Evolutionary conservation across 2,797 vertebrate genomes (phyloP).

Genomic region (Tadarida brasiliensis): DNA sequence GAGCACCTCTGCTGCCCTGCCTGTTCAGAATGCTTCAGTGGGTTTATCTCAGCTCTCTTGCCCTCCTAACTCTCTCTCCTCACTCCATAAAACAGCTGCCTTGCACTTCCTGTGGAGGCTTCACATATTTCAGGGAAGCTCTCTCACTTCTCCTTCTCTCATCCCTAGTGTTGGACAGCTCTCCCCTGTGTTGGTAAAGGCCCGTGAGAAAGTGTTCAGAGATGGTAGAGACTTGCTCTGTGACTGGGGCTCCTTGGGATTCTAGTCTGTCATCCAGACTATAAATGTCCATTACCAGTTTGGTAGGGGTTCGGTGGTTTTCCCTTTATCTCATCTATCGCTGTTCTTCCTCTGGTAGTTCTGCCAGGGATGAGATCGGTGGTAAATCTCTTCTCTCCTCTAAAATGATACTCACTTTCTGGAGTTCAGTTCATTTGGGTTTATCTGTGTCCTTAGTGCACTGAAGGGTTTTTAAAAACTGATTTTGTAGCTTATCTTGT

Average conservation of each 20-base stretch:
- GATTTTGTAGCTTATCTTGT: not conserved
- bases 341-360: not conserved
- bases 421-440: not conserved
- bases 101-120: not conserved
- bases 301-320: not conserved
- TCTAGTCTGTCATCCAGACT: not conserved
- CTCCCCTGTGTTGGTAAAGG: not conserved
- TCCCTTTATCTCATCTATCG: not conserved
- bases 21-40: not conserved
- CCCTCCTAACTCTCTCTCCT: not conserved
- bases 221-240: not conserved
- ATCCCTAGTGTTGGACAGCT: not conserved
- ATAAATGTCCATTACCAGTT: not conserved
- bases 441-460: conserved; percentile 18
- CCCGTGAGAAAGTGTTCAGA: not conserved
- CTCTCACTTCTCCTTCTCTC: not conserved
- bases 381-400: not conserved
- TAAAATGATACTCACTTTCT: not conserved
- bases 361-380: not conserved
- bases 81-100: not conserved
- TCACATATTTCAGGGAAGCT: too few species aligned
- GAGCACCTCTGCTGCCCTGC: not conserved
- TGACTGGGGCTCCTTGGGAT: not conserved
- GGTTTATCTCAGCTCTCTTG: not conserved
- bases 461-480: not conserved